Conservation (phyloP, 2,797 vertebrate species). For the Peromyscus aztecus region DNA sequence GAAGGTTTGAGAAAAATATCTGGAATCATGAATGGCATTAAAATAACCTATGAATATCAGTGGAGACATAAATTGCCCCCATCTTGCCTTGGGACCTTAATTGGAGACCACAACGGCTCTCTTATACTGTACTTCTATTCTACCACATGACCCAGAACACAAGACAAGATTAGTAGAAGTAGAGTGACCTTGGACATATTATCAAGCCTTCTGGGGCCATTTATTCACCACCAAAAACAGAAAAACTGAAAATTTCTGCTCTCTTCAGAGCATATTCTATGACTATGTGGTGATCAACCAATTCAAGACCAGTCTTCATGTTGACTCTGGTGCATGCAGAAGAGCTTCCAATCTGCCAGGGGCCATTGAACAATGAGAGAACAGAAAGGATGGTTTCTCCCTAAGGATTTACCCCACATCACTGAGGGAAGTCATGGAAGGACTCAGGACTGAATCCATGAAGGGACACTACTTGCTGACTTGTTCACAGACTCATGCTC, state of each 20-base stretch:
- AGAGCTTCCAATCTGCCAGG: neutral
- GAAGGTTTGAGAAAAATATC: constrained; percentile 4
- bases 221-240: neutral
- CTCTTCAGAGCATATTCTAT: neutral
- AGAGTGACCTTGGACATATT: neutral
- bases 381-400: neutral
- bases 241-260: neutral
- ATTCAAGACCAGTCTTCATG: neutral
- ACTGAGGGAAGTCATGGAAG: neutral
- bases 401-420: neutral
- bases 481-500: neutral
- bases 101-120: neutral
- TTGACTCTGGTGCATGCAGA: neutral
- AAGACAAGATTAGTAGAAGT: neutral
- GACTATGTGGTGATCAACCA: neutral
- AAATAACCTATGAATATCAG: neutral
- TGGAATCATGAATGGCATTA: neutral
- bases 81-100: neutral
- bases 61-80: neutral
- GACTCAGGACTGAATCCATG: no score
- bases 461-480: neutral
- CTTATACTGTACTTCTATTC: neutral
- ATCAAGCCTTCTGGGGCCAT: neutral
- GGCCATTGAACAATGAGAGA: neutral
- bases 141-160: neutral